Evolutionary conservation across 2,888 invertebrate genomes (phyloP).

Genomic region (Antheraea assamensis): DNA sequence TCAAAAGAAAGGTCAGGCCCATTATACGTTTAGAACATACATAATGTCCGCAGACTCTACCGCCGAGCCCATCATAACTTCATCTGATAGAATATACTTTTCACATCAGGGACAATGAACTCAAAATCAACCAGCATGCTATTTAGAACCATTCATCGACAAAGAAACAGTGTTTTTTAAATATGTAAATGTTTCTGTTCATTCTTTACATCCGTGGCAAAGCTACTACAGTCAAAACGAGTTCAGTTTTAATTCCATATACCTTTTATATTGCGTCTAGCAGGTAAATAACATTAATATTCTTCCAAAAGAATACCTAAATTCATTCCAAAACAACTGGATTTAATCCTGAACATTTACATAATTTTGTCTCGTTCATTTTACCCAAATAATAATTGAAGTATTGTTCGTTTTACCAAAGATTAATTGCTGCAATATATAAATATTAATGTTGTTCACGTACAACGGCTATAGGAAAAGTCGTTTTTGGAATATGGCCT

Average conservation of each 20-base stretch:
- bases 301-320: neutral
- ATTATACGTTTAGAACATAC: too few species aligned
- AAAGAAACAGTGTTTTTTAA: neutral
- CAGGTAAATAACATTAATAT: neutral
- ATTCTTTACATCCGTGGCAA: neutral
- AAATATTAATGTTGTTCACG: slow-evolving; percentile 10
- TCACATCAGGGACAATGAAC: neutral
- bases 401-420: neutral
- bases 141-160: neutral
- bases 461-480: slow-evolving; percentile 1
- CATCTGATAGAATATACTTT: neutral
- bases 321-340: neutral
- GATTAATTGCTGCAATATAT: neutral
- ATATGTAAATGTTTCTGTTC: neutral
- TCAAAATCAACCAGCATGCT: neutral
- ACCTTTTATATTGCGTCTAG: neutral
- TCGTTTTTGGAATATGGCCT: slow-evolving; percentile 3
- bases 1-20: too few species aligned
- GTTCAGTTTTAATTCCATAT: neutral
- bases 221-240: neutral
- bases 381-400: neutral
- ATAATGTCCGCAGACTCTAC: too few species aligned
- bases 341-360: neutral
- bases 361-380: neutral
- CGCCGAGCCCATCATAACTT: neutral